phyloP scores from a whole-genome alignment of 2,797 vertebrate genomes.

The Acipenser oxyrinchus region DNA sequence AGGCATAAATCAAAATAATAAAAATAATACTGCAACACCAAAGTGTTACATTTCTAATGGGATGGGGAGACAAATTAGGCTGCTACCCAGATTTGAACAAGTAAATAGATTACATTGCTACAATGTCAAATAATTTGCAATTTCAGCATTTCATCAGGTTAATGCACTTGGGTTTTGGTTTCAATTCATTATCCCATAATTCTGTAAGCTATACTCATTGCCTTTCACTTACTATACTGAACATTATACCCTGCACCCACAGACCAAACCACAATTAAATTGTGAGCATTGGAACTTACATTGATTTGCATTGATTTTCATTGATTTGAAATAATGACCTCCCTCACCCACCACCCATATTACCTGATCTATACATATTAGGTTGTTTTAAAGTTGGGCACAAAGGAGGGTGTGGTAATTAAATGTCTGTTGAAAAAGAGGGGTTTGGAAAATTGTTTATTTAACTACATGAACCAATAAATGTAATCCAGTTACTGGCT shows the following conservation, averaged over 20 bases:
- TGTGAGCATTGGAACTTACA: conserved; percentile 3
- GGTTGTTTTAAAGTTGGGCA: background rate
- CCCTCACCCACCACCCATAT: background rate
- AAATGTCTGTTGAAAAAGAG: background rate
- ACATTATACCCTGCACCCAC: background rate
- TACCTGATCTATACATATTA: conserved; percentile 8
- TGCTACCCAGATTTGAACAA: background rate
- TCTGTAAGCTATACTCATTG: background rate
- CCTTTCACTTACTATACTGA: background rate
- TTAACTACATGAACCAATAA: conserved; percentile 26
- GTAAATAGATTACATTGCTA: background rate
- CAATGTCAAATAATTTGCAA: background rate
- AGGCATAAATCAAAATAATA: too few relatives aligned
- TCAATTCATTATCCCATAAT: background rate
- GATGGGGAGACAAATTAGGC: background rate
- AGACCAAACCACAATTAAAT: conserved; percentile 7
- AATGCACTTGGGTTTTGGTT: background rate
- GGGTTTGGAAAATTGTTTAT: conserved; percentile 41
- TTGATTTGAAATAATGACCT: conserved; percentile 11
- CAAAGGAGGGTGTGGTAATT: background rate
- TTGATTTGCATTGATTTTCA: conserved; percentile 3
- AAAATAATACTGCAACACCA: background rate
- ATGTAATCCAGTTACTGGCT: conserved; percentile 45
- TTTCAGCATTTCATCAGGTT: background rate
- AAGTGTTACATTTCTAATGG: background rate